Evolutionary conservation across 1,140 invertebrate species (phyloP), one percentile per base, ranked within the genome.

Genomic region (Penaeus chinensis): DNA sequence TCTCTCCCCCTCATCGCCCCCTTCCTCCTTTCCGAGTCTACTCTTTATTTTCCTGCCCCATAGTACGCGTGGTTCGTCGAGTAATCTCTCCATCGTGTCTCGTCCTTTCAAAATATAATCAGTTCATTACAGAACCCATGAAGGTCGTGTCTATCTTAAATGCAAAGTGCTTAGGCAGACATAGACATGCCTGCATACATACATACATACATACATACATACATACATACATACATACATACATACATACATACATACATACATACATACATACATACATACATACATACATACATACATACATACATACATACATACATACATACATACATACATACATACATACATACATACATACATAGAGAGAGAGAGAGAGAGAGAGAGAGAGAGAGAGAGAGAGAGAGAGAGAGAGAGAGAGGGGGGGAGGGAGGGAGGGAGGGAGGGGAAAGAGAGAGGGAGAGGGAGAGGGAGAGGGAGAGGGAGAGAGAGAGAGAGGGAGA

Each of bases 161-260:
- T 54, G 54, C 54, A 16, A 16, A 13, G 10, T 16, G 16, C 54
- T 54, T 54, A 8, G 8, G 16, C 78, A 80, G 42, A 80, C 78
- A 80, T 37, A 80, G 22, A 80, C 47, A 80, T 20, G 61, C 78
- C 61, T 54, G 61, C 78, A 80, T 37, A 61, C 78, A 80, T 20
- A 13, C 78, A 60, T 10, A 27, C 37, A 20, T 13, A 13, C 47
- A 13, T 32, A 32, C 32, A 32, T 32, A 32, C 32, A 32, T 32
- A 32, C 32, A 32, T 32, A 32, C 32, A 32, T n/a, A n/a, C n/a
- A n/a, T n/a, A n/a, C n/a, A 42, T 47, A 79, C 77, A 79, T 47
- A 79, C 77, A 79, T 47, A 79, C 77, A 79, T 47, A 79, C 77
- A 79, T 47, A 79, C 77, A 79, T 47, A 79, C 77, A 79, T 19